A percentile compares a stretch with the other conserved stretches of the same genome.
Conservation (phyloP, 2,797 vertebrate genomes). For the Hylomyscus alleni region DNA sequence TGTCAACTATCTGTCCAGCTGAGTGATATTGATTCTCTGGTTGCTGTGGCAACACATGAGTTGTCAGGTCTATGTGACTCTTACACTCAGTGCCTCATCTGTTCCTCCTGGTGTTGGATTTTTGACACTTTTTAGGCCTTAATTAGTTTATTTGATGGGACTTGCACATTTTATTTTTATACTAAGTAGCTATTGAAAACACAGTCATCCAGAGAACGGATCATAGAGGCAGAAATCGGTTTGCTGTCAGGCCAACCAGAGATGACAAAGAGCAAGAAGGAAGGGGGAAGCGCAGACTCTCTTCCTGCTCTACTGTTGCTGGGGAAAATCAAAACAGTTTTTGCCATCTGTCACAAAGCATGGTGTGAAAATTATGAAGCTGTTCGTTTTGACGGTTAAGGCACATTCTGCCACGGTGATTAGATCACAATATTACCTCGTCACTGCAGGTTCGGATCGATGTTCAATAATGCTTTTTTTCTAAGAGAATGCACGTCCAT, state of each 20-base stretch:
- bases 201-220: slow-evolving; percentile 83
- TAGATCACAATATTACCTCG: background rate
- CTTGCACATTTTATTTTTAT: slow-evolving; percentile 88
- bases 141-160: slow-evolving; percentile 90
- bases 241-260: slow-evolving; percentile 79
- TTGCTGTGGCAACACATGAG: slow-evolving; percentile 91
- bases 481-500: background rate
- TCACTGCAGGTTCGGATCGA: slow-evolving; percentile 71
- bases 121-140: slow-evolving; percentile 90
- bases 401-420: background rate
- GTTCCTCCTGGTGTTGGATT: slow-evolving; percentile 86
- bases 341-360: slow-evolving; percentile 61
- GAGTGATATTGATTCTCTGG: slow-evolving; percentile 88
- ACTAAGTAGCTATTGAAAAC: slow-evolving; percentile 87
- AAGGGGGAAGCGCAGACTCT: slow-evolving; percentile 54
- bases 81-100: slow-evolving; percentile 87
- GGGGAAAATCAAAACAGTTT: slow-evolving; percentile 70
- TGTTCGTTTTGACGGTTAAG: slow-evolving; percentile 42
- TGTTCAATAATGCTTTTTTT: slow-evolving; percentile 69
- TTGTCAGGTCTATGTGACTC: slow-evolving; percentile 86
- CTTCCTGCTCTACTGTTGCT: slow-evolving; percentile 59
- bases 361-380: slow-evolving; percentile 63
- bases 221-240: slow-evolving; percentile 83
- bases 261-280: slow-evolving; percentile 73
- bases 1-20: slow-evolving; percentile 89